Conservation (phyloP, 2,113 vertebrate species). For the Numenius arquata region DNA sequence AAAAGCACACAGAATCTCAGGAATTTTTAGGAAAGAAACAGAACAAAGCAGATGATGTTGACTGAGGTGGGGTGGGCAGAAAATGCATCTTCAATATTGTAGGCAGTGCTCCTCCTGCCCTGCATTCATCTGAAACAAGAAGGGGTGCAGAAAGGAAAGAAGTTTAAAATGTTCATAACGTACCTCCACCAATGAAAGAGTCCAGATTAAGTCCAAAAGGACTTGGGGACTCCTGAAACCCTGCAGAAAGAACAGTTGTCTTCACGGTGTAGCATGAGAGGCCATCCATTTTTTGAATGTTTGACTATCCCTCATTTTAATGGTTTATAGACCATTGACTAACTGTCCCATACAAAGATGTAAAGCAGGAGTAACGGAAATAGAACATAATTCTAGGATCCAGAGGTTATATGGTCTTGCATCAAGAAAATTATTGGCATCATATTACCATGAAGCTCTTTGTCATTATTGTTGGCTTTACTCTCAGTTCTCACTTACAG, state of each 20-base stretch:
- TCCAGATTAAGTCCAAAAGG: background rate
- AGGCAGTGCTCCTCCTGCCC: background rate
- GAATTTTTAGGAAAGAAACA: background rate
- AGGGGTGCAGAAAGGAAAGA: background rate
- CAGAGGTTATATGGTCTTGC: background rate
- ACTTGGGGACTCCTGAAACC: background rate
- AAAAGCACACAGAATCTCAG: background rate
- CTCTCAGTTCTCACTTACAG: background rate
- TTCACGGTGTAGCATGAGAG: background rate
- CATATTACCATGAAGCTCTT: background rate
- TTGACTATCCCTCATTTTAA: slow-evolving; percentile 22
- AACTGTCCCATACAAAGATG: slow-evolving; percentile 43
- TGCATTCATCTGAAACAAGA: background rate
- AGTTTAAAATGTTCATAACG: background rate
- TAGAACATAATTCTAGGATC: slow-evolving; percentile 38
- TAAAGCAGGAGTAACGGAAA: slow-evolving; percentile 38
- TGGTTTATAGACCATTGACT: slow-evolving; percentile 43
- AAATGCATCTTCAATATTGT: background rate
- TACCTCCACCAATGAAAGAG: background rate
- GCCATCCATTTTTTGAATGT: background rate
- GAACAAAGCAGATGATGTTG: background rate
- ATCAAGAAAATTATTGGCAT: slow-evolving; percentile 38
- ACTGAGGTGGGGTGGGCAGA: background rate
- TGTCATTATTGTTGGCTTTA: background rate
- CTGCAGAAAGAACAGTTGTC: background rate